These are phyloP conservation scores for Allygus modestus DNA, from an alignment of 2,888 invertebrate genomes.

Conservation along the genomic window DNA sequence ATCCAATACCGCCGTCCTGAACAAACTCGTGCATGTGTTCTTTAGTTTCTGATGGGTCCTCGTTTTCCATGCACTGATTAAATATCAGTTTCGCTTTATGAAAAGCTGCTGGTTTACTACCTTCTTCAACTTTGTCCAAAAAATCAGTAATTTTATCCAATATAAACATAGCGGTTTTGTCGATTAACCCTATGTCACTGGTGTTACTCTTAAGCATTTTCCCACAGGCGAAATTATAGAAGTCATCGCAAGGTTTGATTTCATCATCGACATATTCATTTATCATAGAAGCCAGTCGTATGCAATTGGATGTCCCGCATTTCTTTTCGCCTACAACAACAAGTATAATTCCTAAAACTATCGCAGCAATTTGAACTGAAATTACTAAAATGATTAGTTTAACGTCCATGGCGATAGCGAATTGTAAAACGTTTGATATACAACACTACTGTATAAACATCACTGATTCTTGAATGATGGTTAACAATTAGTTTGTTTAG, in stretches of 20 bases:
- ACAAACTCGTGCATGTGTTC: background rate
- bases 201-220: background rate
- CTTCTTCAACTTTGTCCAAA: background rate
- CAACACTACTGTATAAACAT: too few relatives aligned
- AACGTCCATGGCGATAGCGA: too few relatives aligned
- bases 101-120: background rate
- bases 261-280: background rate
- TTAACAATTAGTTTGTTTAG: too few relatives aligned
- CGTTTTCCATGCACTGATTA: background rate
- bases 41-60: background rate
- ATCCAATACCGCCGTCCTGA: background rate
- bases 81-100: background rate
- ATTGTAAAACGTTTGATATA: too few relatives aligned
- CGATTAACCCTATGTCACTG: background rate
- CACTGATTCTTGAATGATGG: too few relatives aligned
- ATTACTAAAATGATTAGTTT: background rate
- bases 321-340: background rate
- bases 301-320: background rate
- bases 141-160: background rate
- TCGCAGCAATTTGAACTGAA: background rate
- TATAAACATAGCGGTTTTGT: background rate
- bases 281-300: background rate
- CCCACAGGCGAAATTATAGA: background rate
- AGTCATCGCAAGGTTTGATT: background rate
- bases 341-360: background rate